Base-by-base conservation (phyloP, 2,888 invertebrate species). In the Creontiades dilutus region DNA sequence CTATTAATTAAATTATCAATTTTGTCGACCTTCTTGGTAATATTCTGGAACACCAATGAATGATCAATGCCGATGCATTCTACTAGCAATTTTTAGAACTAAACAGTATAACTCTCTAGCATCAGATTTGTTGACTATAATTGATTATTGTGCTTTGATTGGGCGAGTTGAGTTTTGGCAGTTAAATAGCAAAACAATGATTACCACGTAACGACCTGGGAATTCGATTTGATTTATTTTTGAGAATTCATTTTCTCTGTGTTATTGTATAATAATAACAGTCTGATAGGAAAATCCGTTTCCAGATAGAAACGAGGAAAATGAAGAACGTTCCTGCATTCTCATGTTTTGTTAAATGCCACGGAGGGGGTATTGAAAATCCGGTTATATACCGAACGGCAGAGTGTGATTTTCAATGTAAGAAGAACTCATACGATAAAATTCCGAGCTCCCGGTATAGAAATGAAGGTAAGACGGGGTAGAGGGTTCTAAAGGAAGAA, bases 391-490 rank as follows among this genome's bases (percentile, higher is more conserved):
- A n/a, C n/a, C n/a, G 61, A 19, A 61, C 61, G 48, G 48, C 19
- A 52, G 78, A 78, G 48, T 52, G 48, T 81, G 81, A 81, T 81
- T 81, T 48, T 48, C 82, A 3, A 19, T 82, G 52, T 19, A 52
- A 27, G 11, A 55, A 27, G 52, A 27, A 27, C 19, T 48, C 82
- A 52, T 48, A 82, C 48, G 52, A 27, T 82, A 48, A 55, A 82
- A 52, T 52, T 55, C 19, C 37, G 28, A 5, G n/a, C 80, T 80
- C 46, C n/a, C 0, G 37, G 61, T 27, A 85, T 85, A 55, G 85
- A 85, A 85, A 85, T 85, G 85, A 85, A 85, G 57, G 61, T 23
- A 28, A 85, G 85, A 13, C 28, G 85, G 14, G 85, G 37, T 37
- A 85, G 55, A 85, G 85, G 85, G 52, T 61, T 85, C 37, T 19